Conservation (phyloP, 2,113 vertebrate species). For the Brachionichthys hirsutus region DNA sequence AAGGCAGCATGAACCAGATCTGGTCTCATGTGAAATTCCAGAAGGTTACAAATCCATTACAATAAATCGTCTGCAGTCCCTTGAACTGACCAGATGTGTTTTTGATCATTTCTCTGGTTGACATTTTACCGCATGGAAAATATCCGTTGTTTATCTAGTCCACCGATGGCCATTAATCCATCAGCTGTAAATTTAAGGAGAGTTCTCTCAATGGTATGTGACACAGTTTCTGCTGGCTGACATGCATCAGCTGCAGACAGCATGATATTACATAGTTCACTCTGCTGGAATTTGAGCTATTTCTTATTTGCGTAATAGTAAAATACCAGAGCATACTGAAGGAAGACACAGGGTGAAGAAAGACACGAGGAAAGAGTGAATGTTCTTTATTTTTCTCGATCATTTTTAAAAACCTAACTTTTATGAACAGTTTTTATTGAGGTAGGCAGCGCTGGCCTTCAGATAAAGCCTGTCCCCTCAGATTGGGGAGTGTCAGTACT, state of each 20-base stretch:
- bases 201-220: neutral
- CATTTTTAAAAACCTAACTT: neutral
- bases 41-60: neutral
- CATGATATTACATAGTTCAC: conserved; percentile 15
- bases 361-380: conserved; percentile 8
- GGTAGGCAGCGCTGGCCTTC: no score
- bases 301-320: conserved; percentile 30
- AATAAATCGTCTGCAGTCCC: conserved; percentile 31
- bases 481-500: no score
- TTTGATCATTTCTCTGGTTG: neutral
- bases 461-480: neutral
- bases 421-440: no score
- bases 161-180: neutral
- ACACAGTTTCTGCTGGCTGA: conserved; percentile 28
- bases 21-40: conserved; percentile 25
- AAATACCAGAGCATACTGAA: conserved; percentile 4
- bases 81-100: conserved; percentile 6
- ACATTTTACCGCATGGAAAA: neutral
- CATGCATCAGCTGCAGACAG: conserved; percentile 21
- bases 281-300: conserved; percentile 14
- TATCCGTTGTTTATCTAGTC: conserved; percentile 1
- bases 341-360: neutral
- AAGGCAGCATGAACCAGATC: conserved; percentile 4
- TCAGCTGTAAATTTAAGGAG: neutral
- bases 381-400: neutral